phyloP scores from a whole-genome alignment of 2,888 invertebrate species.

The Tryphoninae sp. region DNA sequence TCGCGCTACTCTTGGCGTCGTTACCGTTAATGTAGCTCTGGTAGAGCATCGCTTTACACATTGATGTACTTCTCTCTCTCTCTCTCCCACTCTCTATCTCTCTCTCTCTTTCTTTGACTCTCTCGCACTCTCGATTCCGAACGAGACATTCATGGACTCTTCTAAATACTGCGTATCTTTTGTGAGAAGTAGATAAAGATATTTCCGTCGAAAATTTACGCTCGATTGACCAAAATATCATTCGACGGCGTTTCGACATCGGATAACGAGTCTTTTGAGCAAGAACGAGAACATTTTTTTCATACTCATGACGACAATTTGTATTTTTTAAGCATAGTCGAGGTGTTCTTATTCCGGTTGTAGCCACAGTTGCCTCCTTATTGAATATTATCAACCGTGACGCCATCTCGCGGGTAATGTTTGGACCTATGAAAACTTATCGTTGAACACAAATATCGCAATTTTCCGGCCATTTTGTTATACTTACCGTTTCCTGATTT shows the following conservation, averaged over 20 bases:
- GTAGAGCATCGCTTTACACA: constrained; percentile 41
- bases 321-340: too few species aligned
- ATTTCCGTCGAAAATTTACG: constrained; percentile 20
- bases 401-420: too few species aligned
- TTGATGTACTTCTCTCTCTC: background rate
- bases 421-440: too few species aligned
- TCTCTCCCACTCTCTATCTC: constrained; percentile 5
- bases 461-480: background rate
- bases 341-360: too few species aligned
- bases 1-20: constrained; percentile 62
- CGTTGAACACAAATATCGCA: background rate
- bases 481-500: too few species aligned
- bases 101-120: constrained; percentile 31
- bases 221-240: background rate
- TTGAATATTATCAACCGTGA: too few species aligned
- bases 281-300: background rate
- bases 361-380: too few species aligned
- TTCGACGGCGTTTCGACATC: background rate
- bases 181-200: constrained; percentile 27
- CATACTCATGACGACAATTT: too few species aligned
- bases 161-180: constrained; percentile 39
- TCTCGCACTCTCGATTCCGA: background rate
- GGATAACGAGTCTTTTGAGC: background rate
- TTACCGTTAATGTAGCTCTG: constrained; percentile 60
- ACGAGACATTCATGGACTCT: constrained; percentile 30